phyloP scores from a whole-genome alignment of 2,113 vertebrate species.

The Sturnus vulgaris region DNA sequence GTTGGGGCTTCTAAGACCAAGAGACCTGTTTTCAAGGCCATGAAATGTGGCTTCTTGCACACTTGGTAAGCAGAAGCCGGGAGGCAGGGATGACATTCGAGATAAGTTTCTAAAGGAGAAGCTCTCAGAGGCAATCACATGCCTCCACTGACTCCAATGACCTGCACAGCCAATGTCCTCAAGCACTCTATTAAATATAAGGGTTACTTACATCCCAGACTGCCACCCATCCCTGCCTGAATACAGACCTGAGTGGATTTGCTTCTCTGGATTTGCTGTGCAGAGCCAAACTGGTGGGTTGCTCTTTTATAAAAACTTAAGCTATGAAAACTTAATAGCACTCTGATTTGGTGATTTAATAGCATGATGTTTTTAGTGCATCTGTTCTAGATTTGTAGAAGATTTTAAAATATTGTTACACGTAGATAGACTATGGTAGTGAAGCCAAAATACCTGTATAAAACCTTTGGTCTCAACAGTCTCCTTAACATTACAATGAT shows the following conservation, averaged over 20 bases:
- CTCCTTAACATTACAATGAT: slow-evolving; percentile 57
- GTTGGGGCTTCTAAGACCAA: background rate
- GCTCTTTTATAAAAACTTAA: background rate
- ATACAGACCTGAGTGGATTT: background rate
- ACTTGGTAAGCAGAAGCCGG: background rate
- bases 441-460: background rate
- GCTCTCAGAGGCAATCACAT: background rate
- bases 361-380: background rate
- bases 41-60: background rate
- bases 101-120: background rate
- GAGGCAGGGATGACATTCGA: background rate
- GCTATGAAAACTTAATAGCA: background rate
- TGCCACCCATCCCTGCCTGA: background rate
- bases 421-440: background rate
- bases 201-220: background rate
- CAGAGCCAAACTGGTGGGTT: background rate
- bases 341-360: background rate
- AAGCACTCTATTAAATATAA: background rate
- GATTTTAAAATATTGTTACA: background rate
- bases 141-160: background rate
- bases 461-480: slow-evolving; percentile 27
- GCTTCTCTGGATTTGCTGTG: background rate
- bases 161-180: background rate
- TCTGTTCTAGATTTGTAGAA: background rate
- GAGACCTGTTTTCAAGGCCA: background rate